Percentiles rank a stretch among this genome's conserved stretches.
These are phyloP conservation scores for Mamestra configurata DNA, from an alignment of 1,140 invertebrate genomes.

Conservation along the genomic window DNA sequence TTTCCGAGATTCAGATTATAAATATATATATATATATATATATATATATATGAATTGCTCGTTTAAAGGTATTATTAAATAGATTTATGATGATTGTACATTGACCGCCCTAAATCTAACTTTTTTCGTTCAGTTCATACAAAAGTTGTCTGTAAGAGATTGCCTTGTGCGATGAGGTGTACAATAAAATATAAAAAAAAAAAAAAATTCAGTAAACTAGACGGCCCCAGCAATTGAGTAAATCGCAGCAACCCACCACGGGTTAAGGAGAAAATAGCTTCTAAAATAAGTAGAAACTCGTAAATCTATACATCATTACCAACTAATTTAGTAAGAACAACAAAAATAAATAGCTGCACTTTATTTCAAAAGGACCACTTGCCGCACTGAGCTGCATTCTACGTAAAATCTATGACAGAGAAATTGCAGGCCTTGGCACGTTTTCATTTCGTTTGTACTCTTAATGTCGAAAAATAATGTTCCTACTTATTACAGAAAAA, in stretches of 20 bases:
- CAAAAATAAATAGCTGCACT: neutral
- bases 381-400: neutral
- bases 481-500: too few species aligned
- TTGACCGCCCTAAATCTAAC: too few species aligned
- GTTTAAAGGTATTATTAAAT: too few species aligned
- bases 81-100: too few species aligned
- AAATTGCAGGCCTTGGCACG: neutral
- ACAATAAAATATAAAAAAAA: too few species aligned
- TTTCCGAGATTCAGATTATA: too few species aligned
- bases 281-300: slow-evolving; percentile 7
- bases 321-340: slow-evolving; percentile 10
- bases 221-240: neutral
- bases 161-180: too few species aligned
- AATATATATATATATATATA: too few species aligned
- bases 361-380: slow-evolving; percentile 5
- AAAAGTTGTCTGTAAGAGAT: too few species aligned
- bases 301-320: neutral
- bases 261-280: slow-evolving; percentile 5
- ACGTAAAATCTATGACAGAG: neutral
- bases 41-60: too few species aligned
- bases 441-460: neutral
- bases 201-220: neutral
- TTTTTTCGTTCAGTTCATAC: too few species aligned
- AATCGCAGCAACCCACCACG: neutral
- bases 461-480: neutral